Percentiles rank a stretch among this genome's conserved stretches.
phyloP scores from a whole-genome alignment of 2,113 vertebrate species.

The Elanus axillaris region DNA sequence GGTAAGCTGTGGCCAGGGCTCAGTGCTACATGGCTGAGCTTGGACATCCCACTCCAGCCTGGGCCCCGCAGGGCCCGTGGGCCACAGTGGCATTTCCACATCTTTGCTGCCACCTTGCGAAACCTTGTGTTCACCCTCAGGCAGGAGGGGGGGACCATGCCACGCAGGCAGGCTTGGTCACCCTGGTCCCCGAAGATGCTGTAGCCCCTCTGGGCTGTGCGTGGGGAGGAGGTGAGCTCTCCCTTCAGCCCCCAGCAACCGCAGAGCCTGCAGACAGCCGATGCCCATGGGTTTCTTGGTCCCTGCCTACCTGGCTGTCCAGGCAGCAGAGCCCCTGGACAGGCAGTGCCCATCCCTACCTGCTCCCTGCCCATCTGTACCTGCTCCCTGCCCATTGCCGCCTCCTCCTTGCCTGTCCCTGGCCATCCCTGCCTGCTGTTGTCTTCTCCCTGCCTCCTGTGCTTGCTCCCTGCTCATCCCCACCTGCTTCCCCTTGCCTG shows the following conservation, averaged over 20 bases:
- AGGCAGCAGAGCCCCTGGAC: background rate
- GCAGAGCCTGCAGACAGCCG: background rate
- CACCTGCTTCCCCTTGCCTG: background rate
- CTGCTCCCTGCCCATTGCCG: background rate
- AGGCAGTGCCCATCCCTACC: background rate
- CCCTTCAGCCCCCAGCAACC: background rate
- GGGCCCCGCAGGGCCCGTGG: accelerated
- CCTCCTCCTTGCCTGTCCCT: background rate
- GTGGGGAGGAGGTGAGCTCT: background rate
- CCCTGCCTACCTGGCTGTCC: background rate
- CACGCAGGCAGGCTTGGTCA: background rate
- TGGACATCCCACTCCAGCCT: background rate
- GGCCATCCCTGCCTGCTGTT: too few relatives aligned
- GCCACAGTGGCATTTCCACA: background rate
- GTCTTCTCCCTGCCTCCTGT: background rate
- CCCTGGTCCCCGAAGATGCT: background rate
- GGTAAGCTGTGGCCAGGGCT: background rate
- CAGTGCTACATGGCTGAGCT: background rate
- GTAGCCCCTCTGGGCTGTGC: background rate
- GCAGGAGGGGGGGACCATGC: background rate
- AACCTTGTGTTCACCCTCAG: background rate
- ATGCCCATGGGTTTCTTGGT: background rate
- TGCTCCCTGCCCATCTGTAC: background rate
- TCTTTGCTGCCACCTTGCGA: background rate
- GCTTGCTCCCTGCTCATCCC: background rate